phyloP scores from a whole-genome alignment of 2,888 invertebrate species.

The Drosophila setosimentum region DNA sequence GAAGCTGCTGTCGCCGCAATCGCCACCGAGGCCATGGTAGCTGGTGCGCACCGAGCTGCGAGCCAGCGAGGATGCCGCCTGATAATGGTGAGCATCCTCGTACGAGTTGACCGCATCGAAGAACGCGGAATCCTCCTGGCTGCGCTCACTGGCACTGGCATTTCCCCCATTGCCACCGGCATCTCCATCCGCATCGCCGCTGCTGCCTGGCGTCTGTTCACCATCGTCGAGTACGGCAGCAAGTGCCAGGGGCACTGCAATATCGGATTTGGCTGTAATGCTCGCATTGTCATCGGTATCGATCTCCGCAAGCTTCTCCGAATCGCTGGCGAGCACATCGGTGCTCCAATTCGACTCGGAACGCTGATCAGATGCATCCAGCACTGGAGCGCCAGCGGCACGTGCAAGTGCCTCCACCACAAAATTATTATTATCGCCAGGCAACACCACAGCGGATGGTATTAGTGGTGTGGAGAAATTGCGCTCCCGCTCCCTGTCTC shows the following conservation, averaged over 20 bases:
- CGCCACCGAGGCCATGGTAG: constrained; percentile 81
- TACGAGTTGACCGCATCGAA: constrained; percentile 82
- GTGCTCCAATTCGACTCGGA: constrained; percentile 99
- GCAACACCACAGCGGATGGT: constrained; percentile 85
- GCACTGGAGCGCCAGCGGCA: constrained; percentile 65
- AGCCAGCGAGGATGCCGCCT: constrained; percentile 82
- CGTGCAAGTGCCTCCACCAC: constrained; percentile 80
- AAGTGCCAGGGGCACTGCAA: constrained; percentile 85
- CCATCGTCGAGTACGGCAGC: constrained; percentile 68
- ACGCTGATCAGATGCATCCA: constrained; percentile 95
- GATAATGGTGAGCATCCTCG: constrained; percentile 79
- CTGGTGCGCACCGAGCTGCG: constrained; percentile 84
- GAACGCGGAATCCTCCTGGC: constrained; percentile 83
- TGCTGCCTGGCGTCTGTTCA: constrained; percentile 77
- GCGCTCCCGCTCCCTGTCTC: constrained; percentile 85
- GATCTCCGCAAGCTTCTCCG: constrained; percentile 94
- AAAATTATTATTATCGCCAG: constrained; percentile 85
- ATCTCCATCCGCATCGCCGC: constrained; percentile 65
- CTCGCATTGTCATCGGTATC: constrained; percentile 89
- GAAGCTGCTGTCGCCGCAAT: constrained; percentile 84
- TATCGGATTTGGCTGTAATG: constrained; percentile 91
- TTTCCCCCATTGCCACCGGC: constrained; percentile 38
- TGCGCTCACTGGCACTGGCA: constrained; percentile 80
- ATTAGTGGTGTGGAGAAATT: constrained; percentile 86
- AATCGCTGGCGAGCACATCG: constrained; percentile 97